These are phyloP conservation scores for Diogma glabrata DNA, from an alignment of 2,888 invertebrate species.

Conservation along the genomic window DNA sequence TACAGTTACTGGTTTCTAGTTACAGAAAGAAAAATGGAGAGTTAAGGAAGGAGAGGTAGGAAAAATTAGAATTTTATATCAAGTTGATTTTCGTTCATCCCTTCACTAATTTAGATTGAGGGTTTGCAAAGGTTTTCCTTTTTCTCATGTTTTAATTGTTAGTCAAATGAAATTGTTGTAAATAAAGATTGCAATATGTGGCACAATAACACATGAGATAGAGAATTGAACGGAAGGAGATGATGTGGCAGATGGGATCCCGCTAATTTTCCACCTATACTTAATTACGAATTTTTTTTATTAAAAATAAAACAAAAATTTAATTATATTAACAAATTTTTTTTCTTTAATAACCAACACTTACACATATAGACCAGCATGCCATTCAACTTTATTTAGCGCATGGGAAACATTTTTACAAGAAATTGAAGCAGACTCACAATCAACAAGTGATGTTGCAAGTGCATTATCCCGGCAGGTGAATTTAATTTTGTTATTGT, in stretches of 20 bases:
- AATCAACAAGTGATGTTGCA: slow-evolving; percentile 74
- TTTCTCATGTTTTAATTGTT: no score
- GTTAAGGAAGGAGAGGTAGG: slow-evolving; percentile 73
- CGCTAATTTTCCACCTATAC: no score
- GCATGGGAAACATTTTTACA: slow-evolving; percentile 85
- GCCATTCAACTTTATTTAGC: slow-evolving; percentile 71
- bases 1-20: slow-evolving; percentile 74
- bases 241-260: no score
- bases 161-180: no score
- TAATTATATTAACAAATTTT: slow-evolving; percentile 4
- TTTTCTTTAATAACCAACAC: not conserved
- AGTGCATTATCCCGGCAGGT: slow-evolving; percentile 62
- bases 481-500: slow-evolving; percentile 15
- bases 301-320: no score
- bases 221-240: no score
- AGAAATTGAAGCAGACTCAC: slow-evolving; percentile 81
- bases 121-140: slow-evolving; percentile 1
- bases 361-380: slow-evolving; percentile 60
- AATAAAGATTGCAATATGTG: no score
- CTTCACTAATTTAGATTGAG: not conserved
- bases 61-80: slow-evolving; percentile 13
- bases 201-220: no score
- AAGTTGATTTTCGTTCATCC: no score
- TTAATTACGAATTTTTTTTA: slow-evolving; percentile 4
- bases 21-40: slow-evolving; percentile 78